Evolutionary conservation across 2,113 vertebrate species (phyloP).

Genomic region (Cynopterus brachyotis): DNA sequence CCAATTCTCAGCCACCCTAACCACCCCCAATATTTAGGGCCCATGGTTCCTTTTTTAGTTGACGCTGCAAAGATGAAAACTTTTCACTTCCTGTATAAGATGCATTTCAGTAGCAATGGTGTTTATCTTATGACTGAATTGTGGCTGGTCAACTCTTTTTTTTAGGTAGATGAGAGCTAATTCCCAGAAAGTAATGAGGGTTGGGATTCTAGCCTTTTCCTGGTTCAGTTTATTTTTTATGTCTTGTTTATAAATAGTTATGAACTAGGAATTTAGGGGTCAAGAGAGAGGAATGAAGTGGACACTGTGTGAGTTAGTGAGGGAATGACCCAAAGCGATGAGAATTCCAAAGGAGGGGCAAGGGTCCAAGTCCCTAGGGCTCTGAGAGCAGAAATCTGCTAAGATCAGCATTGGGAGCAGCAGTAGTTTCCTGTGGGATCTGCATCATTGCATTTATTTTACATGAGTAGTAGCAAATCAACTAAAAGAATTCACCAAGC

Average conservation of each 20-base stretch:
- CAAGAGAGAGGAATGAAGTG: neutral
- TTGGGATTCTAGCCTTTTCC: neutral
- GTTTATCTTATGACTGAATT: neutral
- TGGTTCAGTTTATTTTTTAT: neutral
- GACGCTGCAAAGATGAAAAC: neutral
- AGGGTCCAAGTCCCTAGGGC: neutral
- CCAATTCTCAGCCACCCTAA: neutral
- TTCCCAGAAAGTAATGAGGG: conserved; percentile 6
- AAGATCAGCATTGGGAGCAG: neutral
- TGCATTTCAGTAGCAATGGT: neutral
- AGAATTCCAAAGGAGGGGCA: neutral
- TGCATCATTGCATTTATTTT: neutral
- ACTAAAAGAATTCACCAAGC: neutral
- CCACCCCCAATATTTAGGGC: neutral
- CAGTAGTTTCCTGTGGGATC: neutral
- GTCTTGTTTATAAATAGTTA: conserved; percentile 12
- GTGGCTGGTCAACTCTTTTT: neutral
- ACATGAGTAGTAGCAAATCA: neutral
- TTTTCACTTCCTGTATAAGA: neutral
- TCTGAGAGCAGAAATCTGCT: neutral
- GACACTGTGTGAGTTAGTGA: neutral
- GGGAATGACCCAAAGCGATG: neutral
- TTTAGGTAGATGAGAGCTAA: neutral
- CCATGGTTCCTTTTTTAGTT: neutral
- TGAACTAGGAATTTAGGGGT: neutral